These are phyloP conservation scores for Latheticus oryzae DNA, from an alignment of 2,888 invertebrate species.

Conservation along the genomic window DNA sequence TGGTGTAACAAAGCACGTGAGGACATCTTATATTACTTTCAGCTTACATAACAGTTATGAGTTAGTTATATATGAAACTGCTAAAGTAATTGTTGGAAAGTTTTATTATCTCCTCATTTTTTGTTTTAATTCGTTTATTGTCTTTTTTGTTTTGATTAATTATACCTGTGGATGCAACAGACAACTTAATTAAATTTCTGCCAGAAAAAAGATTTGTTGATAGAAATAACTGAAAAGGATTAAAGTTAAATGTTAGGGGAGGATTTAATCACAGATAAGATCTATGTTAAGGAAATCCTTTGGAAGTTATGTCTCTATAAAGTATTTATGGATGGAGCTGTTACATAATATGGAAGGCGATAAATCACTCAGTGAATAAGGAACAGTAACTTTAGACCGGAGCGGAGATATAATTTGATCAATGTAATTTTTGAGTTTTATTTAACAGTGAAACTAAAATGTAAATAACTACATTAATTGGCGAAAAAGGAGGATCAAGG, in stretches of 20 bases:
- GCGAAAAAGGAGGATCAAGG: slow-evolving; percentile 12
- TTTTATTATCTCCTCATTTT: slow-evolving; percentile 3
- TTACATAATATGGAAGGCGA: slow-evolving; percentile 6
- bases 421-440: not conserved
- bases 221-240: slow-evolving; percentile 10
- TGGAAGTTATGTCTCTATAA: not conserved
- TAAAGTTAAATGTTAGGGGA: not conserved
- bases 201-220: slow-evolving; percentile 8
- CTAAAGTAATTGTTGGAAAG: slow-evolving; percentile 15
- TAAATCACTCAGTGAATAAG: not conserved
- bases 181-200: slow-evolving; percentile 18
- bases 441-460: slow-evolving; percentile 1
- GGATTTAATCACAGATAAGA: slow-evolving; percentile 10
- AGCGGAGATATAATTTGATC: not conserved
- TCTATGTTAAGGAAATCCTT: slow-evolving; percentile 4
- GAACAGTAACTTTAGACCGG: not conserved
- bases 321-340: not conserved
- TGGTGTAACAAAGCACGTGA: slow-evolving; percentile 20
- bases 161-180: not conserved
- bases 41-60: not conserved
- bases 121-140: not conserved
- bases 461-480: slow-evolving; percentile 1
- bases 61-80: not conserved
- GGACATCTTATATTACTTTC: slow-evolving; percentile 13
- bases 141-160: slow-evolving; percentile 8